phyloP scores from a whole-genome alignment of 1,140 invertebrate species.

The Melanaphis sacchari region DNA sequence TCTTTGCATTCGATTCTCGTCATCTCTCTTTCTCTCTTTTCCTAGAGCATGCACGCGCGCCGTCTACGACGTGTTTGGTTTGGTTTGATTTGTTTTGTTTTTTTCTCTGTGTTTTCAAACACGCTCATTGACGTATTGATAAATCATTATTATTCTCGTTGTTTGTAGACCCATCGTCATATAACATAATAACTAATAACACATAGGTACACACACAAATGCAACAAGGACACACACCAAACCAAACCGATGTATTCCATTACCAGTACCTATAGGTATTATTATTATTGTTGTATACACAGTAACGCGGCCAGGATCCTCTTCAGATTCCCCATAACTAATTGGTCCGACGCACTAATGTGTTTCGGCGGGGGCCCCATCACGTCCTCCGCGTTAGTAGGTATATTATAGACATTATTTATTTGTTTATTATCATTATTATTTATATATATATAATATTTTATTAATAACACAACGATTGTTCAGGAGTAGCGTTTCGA shows the following conservation, averaged over 20 bases:
- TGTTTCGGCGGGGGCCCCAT: not conserved
- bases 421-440: constrained; percentile 12
- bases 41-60: not conserved
- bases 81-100: constrained; percentile 32
- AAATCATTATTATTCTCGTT: constrained; percentile 57
- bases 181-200: constrained; percentile 26
- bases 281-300: not conserved
- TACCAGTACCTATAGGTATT: not conserved
- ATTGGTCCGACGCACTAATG: constrained; percentile 49
- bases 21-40: not conserved
- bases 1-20: not conserved
- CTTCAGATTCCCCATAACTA: constrained; percentile 53
- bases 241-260: constrained; percentile 37
- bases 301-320: not conserved
- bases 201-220: not conserved
- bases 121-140: constrained; percentile 56
- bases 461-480: constrained; percentile 45
- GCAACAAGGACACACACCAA: constrained; percentile 54
- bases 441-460: not conserved
- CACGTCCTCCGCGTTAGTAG: not conserved
- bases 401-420: constrained; percentile 15
- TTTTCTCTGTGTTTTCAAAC: not conserved
- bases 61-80: not conserved
- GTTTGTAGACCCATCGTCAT: constrained; percentile 46
- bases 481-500: constrained; percentile 40